These are phyloP conservation scores for Burhinus bistriatus DNA, from an alignment of 2,113 vertebrate genomes.

Conservation along the genomic window DNA sequence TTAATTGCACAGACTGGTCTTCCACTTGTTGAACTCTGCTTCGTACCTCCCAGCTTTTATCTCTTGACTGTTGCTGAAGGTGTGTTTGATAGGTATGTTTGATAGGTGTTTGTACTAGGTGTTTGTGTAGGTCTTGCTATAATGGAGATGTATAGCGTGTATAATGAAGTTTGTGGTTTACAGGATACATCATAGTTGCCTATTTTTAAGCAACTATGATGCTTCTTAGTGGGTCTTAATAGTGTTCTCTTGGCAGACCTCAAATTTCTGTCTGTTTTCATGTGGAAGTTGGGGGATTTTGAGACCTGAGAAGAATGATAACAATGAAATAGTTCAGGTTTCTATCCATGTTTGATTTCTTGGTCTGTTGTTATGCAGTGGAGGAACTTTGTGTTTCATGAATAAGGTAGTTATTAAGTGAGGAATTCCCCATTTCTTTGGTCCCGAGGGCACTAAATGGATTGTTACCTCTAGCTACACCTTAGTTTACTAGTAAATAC, in stretches of 20 bases:
- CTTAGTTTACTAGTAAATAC: neutral
- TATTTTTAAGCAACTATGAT: neutral
- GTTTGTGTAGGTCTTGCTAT: neutral
- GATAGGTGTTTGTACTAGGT: neutral
- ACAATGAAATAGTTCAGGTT: neutral
- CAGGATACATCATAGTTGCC: neutral
- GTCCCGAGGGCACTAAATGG: neutral
- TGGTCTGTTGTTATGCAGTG: neutral
- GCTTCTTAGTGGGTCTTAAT: neutral
- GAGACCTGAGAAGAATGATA: neutral
- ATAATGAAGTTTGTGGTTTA: neutral
- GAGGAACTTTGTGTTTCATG: neutral
- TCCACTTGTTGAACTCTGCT: neutral
- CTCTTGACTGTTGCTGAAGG: neutral
- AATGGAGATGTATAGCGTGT: neutral
- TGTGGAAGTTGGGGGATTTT: neutral
- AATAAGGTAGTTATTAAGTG: neutral
- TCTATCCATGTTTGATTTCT: neutral
- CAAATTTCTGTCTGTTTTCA: neutral
- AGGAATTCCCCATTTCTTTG: neutral
- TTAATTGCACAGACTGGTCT: neutral
- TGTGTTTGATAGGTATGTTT: neutral
- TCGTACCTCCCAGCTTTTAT: neutral
- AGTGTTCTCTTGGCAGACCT: neutral
- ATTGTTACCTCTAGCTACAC: neutral